Evolutionary conservation across 2,113 vertebrate species (phyloP).

Genomic region (Polypterus senegalus): DNA sequence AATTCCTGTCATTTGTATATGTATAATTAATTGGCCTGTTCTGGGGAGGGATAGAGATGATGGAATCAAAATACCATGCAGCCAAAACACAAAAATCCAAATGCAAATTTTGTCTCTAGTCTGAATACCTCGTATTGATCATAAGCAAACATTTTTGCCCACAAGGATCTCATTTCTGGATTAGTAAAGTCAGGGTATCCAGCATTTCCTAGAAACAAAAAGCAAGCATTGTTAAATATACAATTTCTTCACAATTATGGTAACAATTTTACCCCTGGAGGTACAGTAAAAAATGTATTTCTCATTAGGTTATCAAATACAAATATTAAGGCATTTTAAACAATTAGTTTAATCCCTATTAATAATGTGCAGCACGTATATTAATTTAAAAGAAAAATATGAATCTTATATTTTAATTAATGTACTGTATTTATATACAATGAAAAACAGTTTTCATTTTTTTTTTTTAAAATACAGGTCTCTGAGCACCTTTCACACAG

Average conservation of each 20-base stretch:
- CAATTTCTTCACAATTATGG: neutral
- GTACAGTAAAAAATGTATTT: neutral
- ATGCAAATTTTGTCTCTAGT: too few relatives aligned
- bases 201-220: constrained; percentile 51
- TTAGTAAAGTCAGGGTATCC: constrained; percentile 78
- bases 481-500: too few relatives aligned
- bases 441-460: too few relatives aligned
- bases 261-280: neutral
- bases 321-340: neutral
- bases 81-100: neutral
- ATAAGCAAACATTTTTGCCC: constrained; percentile 73
- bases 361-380: too few relatives aligned
- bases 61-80: neutral
- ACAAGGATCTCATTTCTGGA: constrained; percentile 69
- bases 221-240: neutral
- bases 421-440: too few relatives aligned
- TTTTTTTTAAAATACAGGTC: too few relatives aligned
- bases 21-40: too few relatives aligned
- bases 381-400: too few relatives aligned
- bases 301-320: neutral
- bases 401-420: too few relatives aligned
- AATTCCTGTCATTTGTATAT: neutral
- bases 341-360: neutral
- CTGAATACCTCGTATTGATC: constrained; percentile 67
- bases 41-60: neutral